Conservation (phyloP, 2,888 invertebrate genomes). For the Entomobrya multifasciata region DNA sequence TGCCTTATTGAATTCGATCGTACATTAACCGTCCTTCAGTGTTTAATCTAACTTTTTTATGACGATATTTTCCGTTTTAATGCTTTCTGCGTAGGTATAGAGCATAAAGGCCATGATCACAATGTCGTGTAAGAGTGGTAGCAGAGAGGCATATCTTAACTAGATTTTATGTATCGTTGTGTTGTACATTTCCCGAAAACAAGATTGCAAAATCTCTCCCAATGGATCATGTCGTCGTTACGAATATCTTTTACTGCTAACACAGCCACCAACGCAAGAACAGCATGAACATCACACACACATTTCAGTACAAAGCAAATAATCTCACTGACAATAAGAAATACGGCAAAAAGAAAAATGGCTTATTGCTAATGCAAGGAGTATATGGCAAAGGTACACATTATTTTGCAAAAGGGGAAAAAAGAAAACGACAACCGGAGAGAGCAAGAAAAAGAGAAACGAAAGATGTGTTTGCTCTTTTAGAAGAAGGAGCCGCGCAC, state of each 20-base stretch:
- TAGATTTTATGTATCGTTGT: constrained; percentile 66
- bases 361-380: neutral
- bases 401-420: constrained; percentile 34
- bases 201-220: constrained; percentile 76
- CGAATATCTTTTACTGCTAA: constrained; percentile 55
- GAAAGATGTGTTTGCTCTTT: constrained; percentile 39
- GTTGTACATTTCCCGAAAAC: constrained; percentile 70
- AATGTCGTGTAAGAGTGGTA: constrained; percentile 55
- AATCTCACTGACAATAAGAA: constrained; percentile 34
- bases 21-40: neutral
- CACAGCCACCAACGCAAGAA: constrained; percentile 14
- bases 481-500: constrained; percentile 25
- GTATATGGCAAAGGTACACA: constrained; percentile 9
- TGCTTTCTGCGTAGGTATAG: constrained; percentile 1
- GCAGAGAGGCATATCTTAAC: constrained; percentile 63
- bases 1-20: neutral
- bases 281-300: constrained; percentile 6
- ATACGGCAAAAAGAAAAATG: constrained; percentile 22
- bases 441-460: neutral
- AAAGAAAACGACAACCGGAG: constrained; percentile 3
- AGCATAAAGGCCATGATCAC: constrained; percentile 17
- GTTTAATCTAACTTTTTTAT: constrained; percentile 40
- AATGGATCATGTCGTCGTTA: constrained; percentile 75
- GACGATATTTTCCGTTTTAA: neutral
- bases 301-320: neutral